Evolutionary conservation across 2,797 vertebrate genomes (phyloP), one percentile per base, ranked within the genome.

Genomic region (Argyrosomus regius): DNA sequence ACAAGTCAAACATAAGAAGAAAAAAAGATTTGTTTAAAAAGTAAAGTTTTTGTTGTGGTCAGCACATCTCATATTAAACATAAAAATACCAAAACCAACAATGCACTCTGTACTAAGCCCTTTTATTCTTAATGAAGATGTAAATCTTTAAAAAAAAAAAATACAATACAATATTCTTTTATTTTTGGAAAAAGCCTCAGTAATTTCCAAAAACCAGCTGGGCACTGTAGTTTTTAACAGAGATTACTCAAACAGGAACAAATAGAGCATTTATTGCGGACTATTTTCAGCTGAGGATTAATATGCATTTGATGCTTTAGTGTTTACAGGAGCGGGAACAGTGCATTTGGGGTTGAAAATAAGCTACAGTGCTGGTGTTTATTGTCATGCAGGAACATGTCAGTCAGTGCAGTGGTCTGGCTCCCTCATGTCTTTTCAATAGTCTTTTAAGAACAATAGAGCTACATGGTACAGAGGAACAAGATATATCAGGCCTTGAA

Each of bases 1-100:
- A 78, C 75, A 74, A 46, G 52, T 24, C 12, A 82, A 72, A 63
- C 72, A 80, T 64, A 60, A 77, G 63, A 83, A 41, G 24, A 75
- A 48, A 22, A 39, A 46, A 79, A 50, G 53, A 65, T 62, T 70
- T 28, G 4, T 63, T 45, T 18, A 22, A 72, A 45, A 17, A 22
- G 18, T 22, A 28, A 31, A 9, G 20, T 5, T 48, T 28, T 11
- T 24, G 4, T n/a, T 61, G 13, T 41, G 63, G 20, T 54, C n/a
- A 28, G 22, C 41, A 54, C 16, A 22, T 35, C 22, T 11, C 22
- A 50, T 4, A 5, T 6, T 35, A 61, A 35, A 57, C 20, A 45
- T 5, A 14, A 45, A 45, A 45, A 14, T 39, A 57, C 11, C n/a
- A 46, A 54, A 45, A 67, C 41, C 45, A 39, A 26, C 3, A 18